phyloP scores from a whole-genome alignment of 2,888 invertebrate species.

The Galerucella pusilla region DNA sequence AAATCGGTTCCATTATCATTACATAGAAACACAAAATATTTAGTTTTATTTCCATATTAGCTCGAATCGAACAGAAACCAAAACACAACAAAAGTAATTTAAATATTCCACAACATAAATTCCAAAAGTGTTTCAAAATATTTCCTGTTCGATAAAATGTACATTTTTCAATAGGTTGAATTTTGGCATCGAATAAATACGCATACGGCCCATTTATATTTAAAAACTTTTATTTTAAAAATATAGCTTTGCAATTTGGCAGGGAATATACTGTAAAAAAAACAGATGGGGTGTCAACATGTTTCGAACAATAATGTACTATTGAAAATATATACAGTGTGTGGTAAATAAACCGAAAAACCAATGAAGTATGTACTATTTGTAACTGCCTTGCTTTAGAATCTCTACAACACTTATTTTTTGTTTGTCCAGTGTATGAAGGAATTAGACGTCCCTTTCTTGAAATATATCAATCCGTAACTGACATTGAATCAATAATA shows the following conservation, averaged over 20 bases:
- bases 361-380: too few relatives aligned
- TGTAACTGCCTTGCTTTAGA: too few relatives aligned
- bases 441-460: too few relatives aligned
- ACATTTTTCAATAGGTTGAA: slow-evolving; percentile 52
- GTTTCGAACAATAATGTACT: neutral
- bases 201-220: slow-evolving; percentile 63
- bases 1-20: too few relatives aligned
- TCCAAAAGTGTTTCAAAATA: slow-evolving; percentile 51
- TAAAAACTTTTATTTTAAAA: slow-evolving; percentile 62
- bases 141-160: slow-evolving; percentile 52
- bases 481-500: too few relatives aligned
- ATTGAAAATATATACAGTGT: neutral
- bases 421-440: too few relatives aligned
- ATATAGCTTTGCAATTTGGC: slow-evolving; percentile 59
- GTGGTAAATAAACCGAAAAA: neutral
- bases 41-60: neutral
- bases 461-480: too few relatives aligned
- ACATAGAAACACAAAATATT: neutral
- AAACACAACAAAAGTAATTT: slow-evolving; percentile 47
- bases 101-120: slow-evolving; percentile 54
- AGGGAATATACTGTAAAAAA: slow-evolving; percentile 56
- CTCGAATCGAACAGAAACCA: slow-evolving; percentile 3
- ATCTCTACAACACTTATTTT: too few relatives aligned
- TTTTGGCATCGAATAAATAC: slow-evolving; percentile 52
- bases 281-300: slow-evolving; percentile 51